These are phyloP conservation scores for Athetis lepigone DNA, from an alignment of 2,888 invertebrate species.

Conservation along the genomic window DNA sequence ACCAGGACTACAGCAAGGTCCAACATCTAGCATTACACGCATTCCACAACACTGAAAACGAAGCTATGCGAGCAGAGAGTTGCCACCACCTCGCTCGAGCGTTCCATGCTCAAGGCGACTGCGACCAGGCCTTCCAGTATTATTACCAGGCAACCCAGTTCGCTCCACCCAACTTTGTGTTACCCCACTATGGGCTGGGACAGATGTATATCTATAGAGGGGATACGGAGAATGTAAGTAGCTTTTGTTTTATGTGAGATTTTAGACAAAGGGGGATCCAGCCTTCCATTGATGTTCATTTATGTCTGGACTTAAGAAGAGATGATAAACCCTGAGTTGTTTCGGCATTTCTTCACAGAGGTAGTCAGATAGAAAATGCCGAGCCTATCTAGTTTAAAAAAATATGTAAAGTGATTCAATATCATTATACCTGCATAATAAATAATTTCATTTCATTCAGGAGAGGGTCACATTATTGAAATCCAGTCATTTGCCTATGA, in stretches of 20 bases:
- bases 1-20: constrained; percentile 97
- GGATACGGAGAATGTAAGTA: constrained; percentile 96
- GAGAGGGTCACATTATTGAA: no score
- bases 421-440: no score
- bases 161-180: constrained; percentile 97
- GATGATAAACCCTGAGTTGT: no score
- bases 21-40: constrained; percentile 99
- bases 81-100: constrained; percentile 99
- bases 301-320: no score
- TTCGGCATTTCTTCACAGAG: no score
- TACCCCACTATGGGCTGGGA: constrained; percentile 99
- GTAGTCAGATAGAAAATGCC: no score
- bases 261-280: no score
- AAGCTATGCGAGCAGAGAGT: constrained; percentile 99
- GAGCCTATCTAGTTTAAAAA: no score
- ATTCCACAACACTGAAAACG: constrained; percentile 99
- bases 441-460: no score
- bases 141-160: constrained; percentile 99
- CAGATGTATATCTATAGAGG: constrained; percentile 99
- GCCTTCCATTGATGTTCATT: no score
- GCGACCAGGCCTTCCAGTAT: constrained; percentile 99
- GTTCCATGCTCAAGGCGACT: constrained; percentile 98
- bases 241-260: background rate
- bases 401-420: no score
- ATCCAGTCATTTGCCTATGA: no score